Base-by-base conservation (phyloP, 1,140 invertebrate genomes). In the Philaenus spumarius region DNA sequence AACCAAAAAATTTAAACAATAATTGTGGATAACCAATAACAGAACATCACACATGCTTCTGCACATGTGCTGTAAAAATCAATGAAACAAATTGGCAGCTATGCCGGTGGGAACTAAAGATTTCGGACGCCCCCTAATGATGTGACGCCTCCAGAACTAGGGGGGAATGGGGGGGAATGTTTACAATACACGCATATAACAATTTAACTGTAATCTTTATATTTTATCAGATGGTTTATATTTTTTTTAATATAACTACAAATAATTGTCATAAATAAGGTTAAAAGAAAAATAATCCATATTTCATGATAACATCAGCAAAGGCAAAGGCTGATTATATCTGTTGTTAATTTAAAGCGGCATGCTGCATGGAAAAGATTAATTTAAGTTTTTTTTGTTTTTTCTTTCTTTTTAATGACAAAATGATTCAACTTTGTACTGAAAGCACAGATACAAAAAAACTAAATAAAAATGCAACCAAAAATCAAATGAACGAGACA, bases 121-220 rank as follows among this genome's bases (percentile, higher is more conserved):
- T 40, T 42, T 42, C 37, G 35, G 26, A 42, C 34, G 45, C 68
- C 69, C 75, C 77, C 76, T 76, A 74, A 75, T 63, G 69, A 69
- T 74, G 72, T 72, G 70, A 62, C 64, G 67, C 72, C 74, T 74
- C 74, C 73, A 75, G 73, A 75, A 74, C 72, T 68, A 74, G 72
- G 73, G 72, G 74, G 68, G 66, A 26, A 34, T 35, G 37, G 45
- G 59, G 66, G 62, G 58, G 61, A 61, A 62, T 64, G 48, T 51
- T 60, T 20, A 17, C 48, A 51, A 50, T 20, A 51, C 26, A 51
- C 43, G 45, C 24, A 46, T 59, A 17, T 43, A 43, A 43, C 39
- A 53, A 54, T 34, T 35, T 46, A 19, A 50, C 30, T 34, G 52
- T 59, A 51, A 59, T 20, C 39, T 34, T 46, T 34, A 62, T 58